Evolutionary conservation across 2,113 vertebrate genomes (phyloP).

Genomic region (Rhinoptilus africanus): DNA sequence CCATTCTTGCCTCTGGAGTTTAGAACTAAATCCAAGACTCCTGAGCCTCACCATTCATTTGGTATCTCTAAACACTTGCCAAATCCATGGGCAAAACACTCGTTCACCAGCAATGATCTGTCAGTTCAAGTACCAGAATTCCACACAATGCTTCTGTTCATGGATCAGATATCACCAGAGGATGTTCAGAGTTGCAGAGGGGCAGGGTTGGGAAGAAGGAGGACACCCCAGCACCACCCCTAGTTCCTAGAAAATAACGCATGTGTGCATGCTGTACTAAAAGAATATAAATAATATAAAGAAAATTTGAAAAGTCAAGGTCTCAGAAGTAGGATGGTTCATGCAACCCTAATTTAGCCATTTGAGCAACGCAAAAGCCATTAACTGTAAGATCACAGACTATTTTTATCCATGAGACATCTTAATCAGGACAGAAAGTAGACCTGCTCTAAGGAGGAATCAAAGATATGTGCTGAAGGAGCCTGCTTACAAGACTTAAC

Average conservation of each 20-base stretch:
- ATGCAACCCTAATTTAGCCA: not conserved
- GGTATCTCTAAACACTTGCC: not conserved
- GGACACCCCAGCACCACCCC: fast-evolving
- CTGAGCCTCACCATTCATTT: not conserved
- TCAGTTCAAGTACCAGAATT: not conserved
- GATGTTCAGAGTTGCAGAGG: not conserved
- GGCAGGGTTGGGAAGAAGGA: not conserved
- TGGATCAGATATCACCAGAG: not conserved
- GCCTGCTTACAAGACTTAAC: not conserved
- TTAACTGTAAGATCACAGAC: not conserved
- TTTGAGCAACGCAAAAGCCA: not conserved
- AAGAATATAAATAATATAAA: no score
- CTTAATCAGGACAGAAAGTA: not conserved
- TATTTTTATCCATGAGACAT: not conserved
- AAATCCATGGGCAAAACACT: not conserved
- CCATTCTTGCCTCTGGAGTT: not conserved
- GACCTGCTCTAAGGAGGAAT: not conserved
- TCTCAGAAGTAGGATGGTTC: not conserved
- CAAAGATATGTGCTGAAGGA: not conserved
- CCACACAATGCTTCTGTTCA: not conserved
- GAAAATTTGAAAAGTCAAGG: not conserved
- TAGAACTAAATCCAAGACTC: not conserved
- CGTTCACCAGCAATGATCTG: not conserved
- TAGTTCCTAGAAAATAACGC: not conserved
- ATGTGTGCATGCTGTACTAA: not conserved